A percentile compares a stretch with the other conserved stretches of the same genome.
These are phyloP conservation scores for Halichoerus grypus DNA, from an alignment of 2,113 vertebrate species.

Conservation along the genomic window DNA sequence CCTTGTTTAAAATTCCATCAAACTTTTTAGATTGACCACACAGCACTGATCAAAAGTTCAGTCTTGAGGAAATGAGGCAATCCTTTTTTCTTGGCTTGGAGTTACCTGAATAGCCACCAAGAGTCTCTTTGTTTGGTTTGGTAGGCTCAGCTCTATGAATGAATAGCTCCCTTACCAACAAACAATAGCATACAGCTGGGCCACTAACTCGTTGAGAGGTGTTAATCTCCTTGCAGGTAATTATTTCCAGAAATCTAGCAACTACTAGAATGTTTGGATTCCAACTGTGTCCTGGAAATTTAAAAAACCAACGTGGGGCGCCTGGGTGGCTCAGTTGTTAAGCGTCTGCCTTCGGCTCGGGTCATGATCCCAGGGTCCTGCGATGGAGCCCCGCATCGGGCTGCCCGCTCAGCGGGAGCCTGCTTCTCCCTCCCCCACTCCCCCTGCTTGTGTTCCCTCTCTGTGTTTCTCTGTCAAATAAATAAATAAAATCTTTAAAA, in stretches of 20 bases:
- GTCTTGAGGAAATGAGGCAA: slow-evolving; percentile 69
- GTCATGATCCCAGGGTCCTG: too few relatives aligned
- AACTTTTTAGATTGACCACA: slow-evolving; percentile 47
- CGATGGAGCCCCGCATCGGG: too few relatives aligned
- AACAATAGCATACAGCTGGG: background rate
- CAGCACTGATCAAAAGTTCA: slow-evolving; percentile 66
- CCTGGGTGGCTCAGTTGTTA: too few relatives aligned
- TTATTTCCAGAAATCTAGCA: slow-evolving; percentile 62
- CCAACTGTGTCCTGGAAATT: slow-evolving; percentile 40
- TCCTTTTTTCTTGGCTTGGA: slow-evolving; percentile 44
- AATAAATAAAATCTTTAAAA: too few relatives aligned
- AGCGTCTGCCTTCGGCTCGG: too few relatives aligned
- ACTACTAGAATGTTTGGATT: background rate
- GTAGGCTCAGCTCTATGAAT: slow-evolving; percentile 63
- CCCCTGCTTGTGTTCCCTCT: too few relatives aligned
- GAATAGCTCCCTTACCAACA: slow-evolving; percentile 53
- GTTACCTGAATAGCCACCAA: slow-evolving; percentile 51
- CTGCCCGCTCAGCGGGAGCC: too few relatives aligned
- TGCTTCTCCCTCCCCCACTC: too few relatives aligned
- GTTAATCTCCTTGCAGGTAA: slow-evolving; percentile 52
- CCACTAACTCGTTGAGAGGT: background rate
- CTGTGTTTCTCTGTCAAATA: too few relatives aligned
- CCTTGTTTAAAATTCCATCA: slow-evolving; percentile 51
- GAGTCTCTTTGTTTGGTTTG: slow-evolving; percentile 59
- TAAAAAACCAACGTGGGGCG: background rate